Base-by-base conservation (phyloP, 2,113 vertebrate species). In the Antechinus flavipes region DNA sequence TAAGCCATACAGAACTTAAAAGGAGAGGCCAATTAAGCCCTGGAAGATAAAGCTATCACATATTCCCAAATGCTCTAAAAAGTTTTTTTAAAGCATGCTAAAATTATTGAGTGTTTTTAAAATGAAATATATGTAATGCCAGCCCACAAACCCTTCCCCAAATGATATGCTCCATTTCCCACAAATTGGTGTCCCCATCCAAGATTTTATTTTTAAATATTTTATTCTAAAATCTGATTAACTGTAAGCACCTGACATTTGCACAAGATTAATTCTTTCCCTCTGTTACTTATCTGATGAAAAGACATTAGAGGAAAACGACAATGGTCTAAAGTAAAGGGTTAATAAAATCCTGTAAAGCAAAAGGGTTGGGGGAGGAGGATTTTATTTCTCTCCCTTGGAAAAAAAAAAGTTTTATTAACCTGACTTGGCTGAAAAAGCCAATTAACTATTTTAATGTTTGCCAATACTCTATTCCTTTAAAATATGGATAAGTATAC, bases 391-490 rank as follows among this genome's bases (percentile, higher is more conserved):
- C 94, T 93, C 68, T 94, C 90, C 30, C 91, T 97, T 95, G 6
- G 16, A 30, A 94, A 97, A 52, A 52, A 52, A 90, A 94, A 98
- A 91, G 84, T 96, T 98, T 98, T 98, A 98, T 96, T 98, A 98
- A 99, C 97, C 97, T 97, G 96, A 94, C 96, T 98, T 98, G 98
- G 98, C 98, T 98, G 94, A 96, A 98, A 98, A 98, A 98, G 95
- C 97, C 97, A 98, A 99, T 98, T 98, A 99, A 98, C 98, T 98
- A 97, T 98, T 98, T 95, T 97, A 98, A 68, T 97, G 93, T 97
- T 96, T 98, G 98, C 98, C 98, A 98, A 98, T 91, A 97, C 53
- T 97, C 98, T 98, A 95, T 95, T 95, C 97, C 97, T 98, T 98
- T 97, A 98, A 97, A 97, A 95, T 95, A 97, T 0, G 49, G 94